These are phyloP conservation scores for Luffia ferchaultella DNA, from an alignment of 2,888 invertebrate genomes.

Conservation along the genomic window DNA sequence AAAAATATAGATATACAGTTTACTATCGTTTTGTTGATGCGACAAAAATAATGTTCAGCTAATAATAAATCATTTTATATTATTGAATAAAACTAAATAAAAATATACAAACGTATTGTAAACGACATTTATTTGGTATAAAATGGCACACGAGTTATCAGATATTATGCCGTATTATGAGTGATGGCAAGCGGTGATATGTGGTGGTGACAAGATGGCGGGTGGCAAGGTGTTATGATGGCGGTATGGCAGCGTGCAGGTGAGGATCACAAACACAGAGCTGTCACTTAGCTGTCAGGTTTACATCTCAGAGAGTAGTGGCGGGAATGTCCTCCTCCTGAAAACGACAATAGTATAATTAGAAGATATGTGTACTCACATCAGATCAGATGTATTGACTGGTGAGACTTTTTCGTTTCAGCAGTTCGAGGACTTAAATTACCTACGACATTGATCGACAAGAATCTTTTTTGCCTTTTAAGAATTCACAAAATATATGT, in stretches of 20 bases:
- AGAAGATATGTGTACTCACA: conserved; percentile 3
- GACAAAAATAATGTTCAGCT: not conserved
- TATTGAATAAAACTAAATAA: not conserved
- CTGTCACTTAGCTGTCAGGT: conserved; percentile 56
- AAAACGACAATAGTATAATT: conserved; percentile 16
- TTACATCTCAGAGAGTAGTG: conserved; percentile 49
- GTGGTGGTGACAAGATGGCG: conserved; percentile 47
- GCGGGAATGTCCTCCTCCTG: conserved; percentile 62
- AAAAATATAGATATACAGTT: not conserved
- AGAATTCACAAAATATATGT: too few relatives aligned
- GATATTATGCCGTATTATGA: not conserved
- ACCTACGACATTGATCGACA: too few relatives aligned
- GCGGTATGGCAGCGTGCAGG: conserved; percentile 28
- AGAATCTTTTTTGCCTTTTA: too few relatives aligned
- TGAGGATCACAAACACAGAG: conserved; percentile 50
- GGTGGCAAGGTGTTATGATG: conserved; percentile 39
- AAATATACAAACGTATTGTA: too few relatives aligned
- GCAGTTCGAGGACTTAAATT: too few relatives aligned
- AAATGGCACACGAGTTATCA: too few relatives aligned
- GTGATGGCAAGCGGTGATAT: not conserved
- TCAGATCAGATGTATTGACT: too few relatives aligned
- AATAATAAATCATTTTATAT: not conserved
- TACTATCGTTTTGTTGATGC: not conserved
- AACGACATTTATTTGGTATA: too few relatives aligned
- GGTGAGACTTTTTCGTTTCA: too few relatives aligned